Base-by-base conservation (phyloP, 2,797 vertebrate genomes). In the Mus minutoides region DNA sequence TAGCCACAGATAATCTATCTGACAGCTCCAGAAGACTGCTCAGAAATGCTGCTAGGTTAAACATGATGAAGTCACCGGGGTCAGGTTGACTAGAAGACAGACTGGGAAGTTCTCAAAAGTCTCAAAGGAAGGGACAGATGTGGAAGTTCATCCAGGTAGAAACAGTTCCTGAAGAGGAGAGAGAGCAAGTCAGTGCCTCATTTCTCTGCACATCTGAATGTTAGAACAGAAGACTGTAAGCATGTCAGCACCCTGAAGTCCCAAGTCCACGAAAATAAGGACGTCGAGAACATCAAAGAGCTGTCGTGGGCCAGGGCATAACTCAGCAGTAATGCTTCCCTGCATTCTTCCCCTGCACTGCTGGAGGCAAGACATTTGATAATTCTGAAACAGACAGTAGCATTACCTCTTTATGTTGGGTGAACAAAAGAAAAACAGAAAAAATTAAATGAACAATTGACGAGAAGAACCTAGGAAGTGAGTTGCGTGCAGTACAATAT, bases 221-320 rank as follows among this genome's bases (percentile, higher is more conserved):
- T 80, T 31, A 14, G 34, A 37, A 56, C 67, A 52, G 58, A 37
- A 29, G 60, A 34, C 16, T 31, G 6, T 14, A 14, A 58, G 71
- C 31, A 0, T 11, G 2, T 4, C 52, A 24, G 9, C 14, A 31
- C 58, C 52, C 82, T 1, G 0, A 73, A 69, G 9, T 3, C 24
- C 6, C 22, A 4, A 43, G 21, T 54, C 78, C 34, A 40, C 0
- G 22, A 26, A 56, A 71, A 17, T 64, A n/a, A 77, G 52, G 26
- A 46, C 10, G 5, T 2, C 26, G 46, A 29, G 21, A 37, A 22
- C 31, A 3, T 21, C 54, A 76, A 13, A 71, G 75, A 52, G 46
- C n/a, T 64, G 7, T 60, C 34, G 43, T 43, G 37, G 71, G 10
- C 31, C 43, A 58, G 40, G 71, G 12, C n/a, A 60, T 58, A 76